Conservation (phyloP, 1,140 invertebrate species). For the Xylocopa sonorina region DNA sequence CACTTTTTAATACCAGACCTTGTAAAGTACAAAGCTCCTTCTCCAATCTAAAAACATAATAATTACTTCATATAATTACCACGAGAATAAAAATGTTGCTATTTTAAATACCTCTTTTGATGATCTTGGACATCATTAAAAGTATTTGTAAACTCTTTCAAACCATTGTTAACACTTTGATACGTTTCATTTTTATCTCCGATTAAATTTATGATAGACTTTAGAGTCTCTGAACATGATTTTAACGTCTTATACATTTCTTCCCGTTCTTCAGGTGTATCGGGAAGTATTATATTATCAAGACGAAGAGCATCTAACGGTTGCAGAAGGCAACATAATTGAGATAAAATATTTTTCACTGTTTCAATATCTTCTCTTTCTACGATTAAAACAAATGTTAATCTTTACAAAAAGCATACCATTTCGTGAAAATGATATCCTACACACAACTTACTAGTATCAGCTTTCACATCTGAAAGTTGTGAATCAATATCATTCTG, state of each 20-base stretch:
- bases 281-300: conserved; percentile 60
- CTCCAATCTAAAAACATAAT: conserved; percentile 48
- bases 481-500: conserved; percentile 45
- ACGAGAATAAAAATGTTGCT: neutral
- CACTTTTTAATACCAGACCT: conserved; percentile 54
- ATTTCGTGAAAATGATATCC: neutral
- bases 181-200: conserved; percentile 47
- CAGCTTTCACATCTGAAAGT: conserved; percentile 35
- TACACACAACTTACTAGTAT: conserved; percentile 47
- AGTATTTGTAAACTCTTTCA: conserved; percentile 56
- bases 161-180: conserved; percentile 29
- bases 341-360: conserved; percentile 39
- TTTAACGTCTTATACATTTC: conserved; percentile 42
- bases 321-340: conserved; percentile 52
- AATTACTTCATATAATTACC: neutral
- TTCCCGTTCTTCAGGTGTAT: conserved; percentile 48
- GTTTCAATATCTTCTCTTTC: conserved; percentile 31
- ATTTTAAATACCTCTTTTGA: conserved; percentile 57
- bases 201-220: too few relatives aligned
- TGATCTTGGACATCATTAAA: conserved; percentile 46
- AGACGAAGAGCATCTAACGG: conserved; percentile 60
- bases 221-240: conserved; percentile 43
- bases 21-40: conserved; percentile 54
- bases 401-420: neutral
- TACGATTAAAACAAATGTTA: conserved; percentile 45